These are phyloP conservation scores for Eptesicus fuscus DNA, from an alignment of 2,113 vertebrate species.

Conservation along the genomic window DNA sequence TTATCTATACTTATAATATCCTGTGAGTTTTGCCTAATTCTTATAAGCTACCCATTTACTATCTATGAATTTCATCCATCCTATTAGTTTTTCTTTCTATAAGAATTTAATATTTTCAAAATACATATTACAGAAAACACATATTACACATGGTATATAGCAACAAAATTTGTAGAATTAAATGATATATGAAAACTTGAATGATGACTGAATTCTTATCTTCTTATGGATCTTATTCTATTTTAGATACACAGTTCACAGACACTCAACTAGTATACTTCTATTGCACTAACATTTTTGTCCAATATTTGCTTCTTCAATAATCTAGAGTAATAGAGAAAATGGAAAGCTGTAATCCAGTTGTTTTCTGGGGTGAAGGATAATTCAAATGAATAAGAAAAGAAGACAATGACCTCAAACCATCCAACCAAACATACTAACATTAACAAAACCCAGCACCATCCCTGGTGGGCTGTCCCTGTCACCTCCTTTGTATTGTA, in stretches of 20 bases:
- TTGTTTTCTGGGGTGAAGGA: neutral
- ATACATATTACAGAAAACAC: neutral
- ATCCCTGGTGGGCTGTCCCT: neutral
- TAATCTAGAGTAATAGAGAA: neutral
- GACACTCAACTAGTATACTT: neutral
- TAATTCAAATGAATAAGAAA: neutral
- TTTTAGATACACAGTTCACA: neutral
- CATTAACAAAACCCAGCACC: neutral
- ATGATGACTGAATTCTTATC: neutral
- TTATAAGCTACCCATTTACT: neutral
- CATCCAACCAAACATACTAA: neutral
- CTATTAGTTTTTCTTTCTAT: neutral
- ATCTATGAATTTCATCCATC: neutral
- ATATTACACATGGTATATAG: neutral
- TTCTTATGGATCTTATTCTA: neutral
- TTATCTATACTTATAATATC: neutral
- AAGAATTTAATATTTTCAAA: neutral
- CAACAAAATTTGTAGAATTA: neutral
- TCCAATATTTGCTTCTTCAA: neutral
- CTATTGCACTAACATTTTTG: neutral
- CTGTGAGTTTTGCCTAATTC: neutral
- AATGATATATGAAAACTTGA: neutral
- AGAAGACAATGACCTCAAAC: neutral
- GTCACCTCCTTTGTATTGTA: neutral
- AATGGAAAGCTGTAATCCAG: neutral